These are phyloP conservation scores for Vollenhovia emeryi DNA, from an alignment of 1,140 invertebrate species.

Conservation along the genomic window DNA sequence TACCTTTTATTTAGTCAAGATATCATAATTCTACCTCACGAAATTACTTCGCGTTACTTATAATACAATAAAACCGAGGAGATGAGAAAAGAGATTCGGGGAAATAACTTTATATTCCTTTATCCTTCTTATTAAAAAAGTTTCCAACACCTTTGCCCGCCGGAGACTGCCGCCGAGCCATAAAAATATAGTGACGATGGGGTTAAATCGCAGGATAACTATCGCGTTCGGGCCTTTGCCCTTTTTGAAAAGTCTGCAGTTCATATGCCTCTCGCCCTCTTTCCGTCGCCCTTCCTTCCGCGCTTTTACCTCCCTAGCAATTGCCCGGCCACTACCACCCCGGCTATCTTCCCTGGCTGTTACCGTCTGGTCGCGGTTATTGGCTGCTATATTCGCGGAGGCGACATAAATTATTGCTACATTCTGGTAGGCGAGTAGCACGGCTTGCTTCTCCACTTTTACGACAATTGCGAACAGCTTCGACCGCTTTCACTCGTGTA, in stretches of 20 bases:
- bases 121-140: constrained; percentile 38
- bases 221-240: background rate
- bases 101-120: constrained; percentile 8
- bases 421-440: background rate
- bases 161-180: background rate
- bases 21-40: background rate
- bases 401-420: constrained; percentile 65
- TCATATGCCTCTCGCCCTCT: background rate
- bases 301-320: background rate
- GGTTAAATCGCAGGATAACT: constrained; percentile 18
- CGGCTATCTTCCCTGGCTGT: constrained; percentile 30
- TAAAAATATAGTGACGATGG: background rate
- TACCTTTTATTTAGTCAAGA: background rate
- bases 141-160: background rate
- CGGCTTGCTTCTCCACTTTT: constrained; percentile 17
- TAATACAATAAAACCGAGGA: background rate
- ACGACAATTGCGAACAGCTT: constrained; percentile 32
- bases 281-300: background rate
- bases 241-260: constrained; percentile 8
- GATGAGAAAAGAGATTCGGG: background rate
- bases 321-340: background rate
- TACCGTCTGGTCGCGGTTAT: constrained; percentile 57
- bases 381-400: constrained; percentile 60
- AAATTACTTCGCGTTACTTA: background rate
- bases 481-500: constrained; percentile 38